Evolutionary conservation across 2,113 vertebrate genomes (phyloP), one percentile per base, ranked within the genome.

Genomic region (Gasterosteus nipponicus): DNA sequence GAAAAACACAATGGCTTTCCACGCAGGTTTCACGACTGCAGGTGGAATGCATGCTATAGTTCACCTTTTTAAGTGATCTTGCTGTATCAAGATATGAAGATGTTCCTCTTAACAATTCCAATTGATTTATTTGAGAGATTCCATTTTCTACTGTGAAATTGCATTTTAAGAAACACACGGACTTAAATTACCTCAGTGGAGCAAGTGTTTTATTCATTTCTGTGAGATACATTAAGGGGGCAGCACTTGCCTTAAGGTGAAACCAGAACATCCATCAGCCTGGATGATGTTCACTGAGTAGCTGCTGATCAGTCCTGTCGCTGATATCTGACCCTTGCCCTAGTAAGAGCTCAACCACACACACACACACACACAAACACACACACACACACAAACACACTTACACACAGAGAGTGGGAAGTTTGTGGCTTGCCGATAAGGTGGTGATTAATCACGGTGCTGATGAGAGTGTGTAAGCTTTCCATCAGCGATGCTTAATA

Each of bases 361-460:
- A 46, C 61, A 69, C 77, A 75, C 61, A 61, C 73, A 47, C 59
- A 53, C 58, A 80, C 69, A 69, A n/a, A n/a, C n/a, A n/a, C n/a
- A 57, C 62, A 67, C 33, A 81, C 67, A 29, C 41, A 68, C 75
- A 61, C 62, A 59, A n/a, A 63, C 19, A 53, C 35, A 53, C 35
- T 35, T 41, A 73, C 51, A 61, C 64, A 61, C 44, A 86, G 77
- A 86, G 68, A 80, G 78, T 61, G 71, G 75, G 82, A 86, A 86
- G 89, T 82, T 89, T 86, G 81, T 44, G 57, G 77, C 64, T 69
- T 68, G 83, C 86, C 68, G 68, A 90, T 92, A 93, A 89, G 90
- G 75, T 75, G 63, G 77, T 93, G 92, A 94, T 92, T 93, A 93
- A 94, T 93, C 82, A 90, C 85, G 74, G 68, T 5, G 81, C 76